A percentile compares a stretch with the other conserved stretches of the same genome.
Evolutionary conservation across 2,113 vertebrate species (phyloP).

Genomic region (Amphiprion ocellaris): DNA sequence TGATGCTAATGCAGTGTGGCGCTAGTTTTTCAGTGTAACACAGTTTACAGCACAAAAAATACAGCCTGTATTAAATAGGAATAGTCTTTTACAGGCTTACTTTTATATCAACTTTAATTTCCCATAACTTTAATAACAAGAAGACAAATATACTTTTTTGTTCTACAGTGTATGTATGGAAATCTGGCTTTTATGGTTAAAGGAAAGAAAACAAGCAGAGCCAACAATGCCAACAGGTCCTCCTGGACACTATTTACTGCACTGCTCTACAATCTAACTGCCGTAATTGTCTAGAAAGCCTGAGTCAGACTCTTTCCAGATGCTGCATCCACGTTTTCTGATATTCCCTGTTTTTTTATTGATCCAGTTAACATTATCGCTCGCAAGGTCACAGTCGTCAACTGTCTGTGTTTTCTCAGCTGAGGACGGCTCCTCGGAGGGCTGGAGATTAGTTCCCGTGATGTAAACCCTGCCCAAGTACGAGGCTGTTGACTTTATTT

Average conservation of each 20-base stretch:
- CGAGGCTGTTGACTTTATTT: conserved; percentile 81
- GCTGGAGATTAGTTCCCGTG: conserved; percentile 73
- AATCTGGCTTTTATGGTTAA: conserved; percentile 58
- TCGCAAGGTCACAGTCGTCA: conserved; percentile 59
- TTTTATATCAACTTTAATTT: conserved; percentile 57
- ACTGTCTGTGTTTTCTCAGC: conserved; percentile 84
- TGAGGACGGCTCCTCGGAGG: conserved; percentile 74
- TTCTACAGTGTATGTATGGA: conserved; percentile 55
- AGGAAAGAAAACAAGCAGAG: conserved; percentile 36
- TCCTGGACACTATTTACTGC: conserved; percentile 54
- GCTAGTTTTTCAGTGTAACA: conserved; percentile 61
- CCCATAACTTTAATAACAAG: conserved; percentile 48
- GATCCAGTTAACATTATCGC: conserved; percentile 76
- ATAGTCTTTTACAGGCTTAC: conserved; percentile 61
- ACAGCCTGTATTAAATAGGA: conserved; percentile 51
- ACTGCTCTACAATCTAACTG: conserved; percentile 39
- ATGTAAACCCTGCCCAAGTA: conserved; percentile 75
- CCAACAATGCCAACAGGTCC: conserved; percentile 61
- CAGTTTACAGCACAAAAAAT: conserved; percentile 62
- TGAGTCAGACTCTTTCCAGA: conserved; percentile 68
- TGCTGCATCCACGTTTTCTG: conserved; percentile 56
- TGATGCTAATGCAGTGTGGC: conserved; percentile 79
- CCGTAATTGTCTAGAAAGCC: conserved; percentile 58
- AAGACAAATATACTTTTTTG: conserved; percentile 47
- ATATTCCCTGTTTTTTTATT: conserved; percentile 73